Conservation (phyloP, 2,113 vertebrate species). For the Hippopotamus amphibius region DNA sequence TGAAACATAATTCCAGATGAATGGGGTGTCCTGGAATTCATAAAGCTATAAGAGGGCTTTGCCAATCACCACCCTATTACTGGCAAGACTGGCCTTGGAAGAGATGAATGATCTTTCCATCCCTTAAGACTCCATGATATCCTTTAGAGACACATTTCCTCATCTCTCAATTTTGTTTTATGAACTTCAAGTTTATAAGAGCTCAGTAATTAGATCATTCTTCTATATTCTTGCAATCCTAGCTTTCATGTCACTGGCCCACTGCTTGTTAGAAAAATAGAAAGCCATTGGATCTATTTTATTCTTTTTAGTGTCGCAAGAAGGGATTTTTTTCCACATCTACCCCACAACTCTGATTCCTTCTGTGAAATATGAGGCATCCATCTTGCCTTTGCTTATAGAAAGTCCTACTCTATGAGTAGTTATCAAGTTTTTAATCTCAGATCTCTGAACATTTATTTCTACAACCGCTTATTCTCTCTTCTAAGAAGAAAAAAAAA, state of each 20-base stretch:
- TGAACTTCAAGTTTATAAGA: conserved; percentile 39
- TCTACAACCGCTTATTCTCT: conserved; percentile 29
- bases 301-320: conserved; percentile 27
- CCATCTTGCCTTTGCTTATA: conserved; percentile 43
- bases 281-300: conserved; percentile 9
- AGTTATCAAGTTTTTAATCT: conserved; percentile 45
- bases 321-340: neutral
- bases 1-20: conserved; percentile 45
- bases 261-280: conserved; percentile 35
- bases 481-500: neutral
- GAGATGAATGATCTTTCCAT: neutral
- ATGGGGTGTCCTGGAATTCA: conserved; percentile 25
- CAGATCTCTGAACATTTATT: conserved; percentile 39
- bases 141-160: neutral
- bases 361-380: conserved; percentile 31
- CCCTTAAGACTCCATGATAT: neutral
- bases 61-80: neutral
- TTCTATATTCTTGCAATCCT: neutral
- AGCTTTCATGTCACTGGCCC: neutral
- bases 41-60: neutral
- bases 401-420: neutral
- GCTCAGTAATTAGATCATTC: conserved; percentile 36
- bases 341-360: conserved; percentile 8
- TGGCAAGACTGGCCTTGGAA: neutral
- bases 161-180: conserved; percentile 7